Percentiles rank a stretch among this genome's conserved stretches.
phyloP scores from a whole-genome alignment of 2,113 vertebrate species.

The Pseudorasbora parva region DNA sequence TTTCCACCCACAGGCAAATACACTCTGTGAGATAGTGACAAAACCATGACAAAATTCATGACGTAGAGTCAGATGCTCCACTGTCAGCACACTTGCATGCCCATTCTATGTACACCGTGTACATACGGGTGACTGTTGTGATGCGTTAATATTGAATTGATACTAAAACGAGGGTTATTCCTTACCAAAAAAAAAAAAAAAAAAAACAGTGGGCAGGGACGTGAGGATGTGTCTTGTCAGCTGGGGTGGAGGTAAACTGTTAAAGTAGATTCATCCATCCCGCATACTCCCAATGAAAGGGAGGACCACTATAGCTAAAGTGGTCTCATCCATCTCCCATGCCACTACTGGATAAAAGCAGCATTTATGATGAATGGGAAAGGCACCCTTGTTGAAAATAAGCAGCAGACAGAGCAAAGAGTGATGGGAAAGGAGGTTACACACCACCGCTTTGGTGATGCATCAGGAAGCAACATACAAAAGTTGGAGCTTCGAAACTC shows the following conservation, averaged over 20 bases:
- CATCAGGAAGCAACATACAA: constrained; percentile 33
- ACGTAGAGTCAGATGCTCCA: background rate
- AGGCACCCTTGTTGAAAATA: constrained; percentile 59
- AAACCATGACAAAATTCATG: background rate
- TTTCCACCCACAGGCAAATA: too few species aligned
- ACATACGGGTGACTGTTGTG: constrained; percentile 1
- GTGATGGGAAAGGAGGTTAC: constrained; percentile 43
- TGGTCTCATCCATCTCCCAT: constrained; percentile 57
- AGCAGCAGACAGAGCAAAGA: constrained; percentile 50
- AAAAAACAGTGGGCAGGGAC: background rate
- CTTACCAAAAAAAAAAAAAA: background rate
- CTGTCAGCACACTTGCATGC: background rate
- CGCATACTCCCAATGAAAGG: constrained; percentile 38
- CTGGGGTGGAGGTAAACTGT: constrained; percentile 46
- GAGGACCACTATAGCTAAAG: constrained; percentile 55
- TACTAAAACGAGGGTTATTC: constrained; percentile 19
- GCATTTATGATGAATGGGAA: constrained; percentile 59
- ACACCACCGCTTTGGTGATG: constrained; percentile 34
- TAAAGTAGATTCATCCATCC: constrained; percentile 56
- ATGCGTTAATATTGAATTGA: background rate
- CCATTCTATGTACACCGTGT: background rate
- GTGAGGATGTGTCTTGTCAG: constrained; percentile 27
- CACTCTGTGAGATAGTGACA: too few species aligned
- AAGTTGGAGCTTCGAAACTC: background rate
- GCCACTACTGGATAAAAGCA: constrained; percentile 51